phyloP scores from a whole-genome alignment of 2,113 vertebrate genomes.

The Psilopsiagon aymara region DNA sequence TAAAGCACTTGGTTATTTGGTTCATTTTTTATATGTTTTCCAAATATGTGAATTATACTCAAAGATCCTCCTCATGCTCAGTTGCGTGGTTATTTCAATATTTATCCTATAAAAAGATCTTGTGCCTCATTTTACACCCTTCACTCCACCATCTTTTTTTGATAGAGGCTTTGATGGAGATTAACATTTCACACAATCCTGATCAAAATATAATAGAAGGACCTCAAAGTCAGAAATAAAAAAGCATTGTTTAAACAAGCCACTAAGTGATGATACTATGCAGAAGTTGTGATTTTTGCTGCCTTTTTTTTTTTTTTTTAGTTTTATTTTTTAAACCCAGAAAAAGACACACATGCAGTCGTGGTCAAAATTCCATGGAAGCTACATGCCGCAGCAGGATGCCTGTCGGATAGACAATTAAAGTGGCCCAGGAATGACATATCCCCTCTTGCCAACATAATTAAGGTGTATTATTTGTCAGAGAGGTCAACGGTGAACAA shows the following conservation, averaged over 20 bases:
- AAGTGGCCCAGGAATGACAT: slow-evolving; percentile 89
- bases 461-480: slow-evolving; percentile 99
- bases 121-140: not conserved
- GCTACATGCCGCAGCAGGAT: slow-evolving; percentile 72
- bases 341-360: slow-evolving; percentile 43
- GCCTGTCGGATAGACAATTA: slow-evolving; percentile 86
- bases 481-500: slow-evolving; percentile 97
- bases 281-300: slow-evolving; percentile 32
- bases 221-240: not conserved
- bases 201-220: not conserved
- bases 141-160: not conserved
- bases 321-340: not conserved
- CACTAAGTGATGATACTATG: not conserved
- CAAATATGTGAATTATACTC: slow-evolving; percentile 52
- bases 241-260: not conserved
- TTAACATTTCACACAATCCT: not conserved
- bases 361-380: slow-evolving; percentile 72
- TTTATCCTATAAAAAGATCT: slow-evolving; percentile 54
- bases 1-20: slow-evolving; percentile 7
- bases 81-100: slow-evolving; percentile 35
- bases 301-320: not conserved
- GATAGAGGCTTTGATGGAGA: not conserved
- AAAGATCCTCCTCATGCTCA: slow-evolving; percentile 51
- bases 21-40: slow-evolving; percentile 49
- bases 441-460: slow-evolving; percentile 96